Conservation (phyloP, 2,888 invertebrate genomes). For the Epirrhoe tristata region DNA sequence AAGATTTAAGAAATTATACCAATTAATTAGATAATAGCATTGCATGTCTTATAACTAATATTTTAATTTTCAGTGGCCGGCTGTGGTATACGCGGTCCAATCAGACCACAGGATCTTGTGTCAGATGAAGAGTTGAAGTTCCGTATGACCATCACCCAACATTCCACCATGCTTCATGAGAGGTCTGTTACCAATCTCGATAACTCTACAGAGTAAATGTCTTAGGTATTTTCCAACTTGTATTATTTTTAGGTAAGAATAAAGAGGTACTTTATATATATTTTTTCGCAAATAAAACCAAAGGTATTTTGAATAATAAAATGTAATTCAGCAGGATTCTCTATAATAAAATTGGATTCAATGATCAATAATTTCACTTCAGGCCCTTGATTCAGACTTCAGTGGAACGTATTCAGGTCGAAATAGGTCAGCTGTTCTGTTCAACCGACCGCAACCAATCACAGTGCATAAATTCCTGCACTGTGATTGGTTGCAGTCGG, state of each 20-base stretch:
- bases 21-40: no score
- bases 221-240: background rate
- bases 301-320: conserved; percentile 52
- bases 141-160: conserved; percentile 63
- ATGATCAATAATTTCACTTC: conserved; percentile 36
- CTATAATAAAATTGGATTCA: conserved; percentile 56
- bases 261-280: background rate
- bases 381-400: no score
- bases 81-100: conserved; percentile 72
- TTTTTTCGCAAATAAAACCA: conserved; percentile 23
- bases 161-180: conserved; percentile 71
- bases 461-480: no score
- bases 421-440: no score
- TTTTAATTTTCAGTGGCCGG: conserved; percentile 69
- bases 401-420: no score
- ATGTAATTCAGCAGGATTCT: conserved; percentile 65
- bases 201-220: conserved; percentile 34
- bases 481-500: no score
- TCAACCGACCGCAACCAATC: no score
- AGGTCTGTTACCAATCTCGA: conserved; percentile 58
- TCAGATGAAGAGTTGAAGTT: conserved; percentile 74
- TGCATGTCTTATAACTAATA: no score
- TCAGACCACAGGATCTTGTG: conserved; percentile 62
- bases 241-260: conserved; percentile 7
- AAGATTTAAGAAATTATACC: no score